Conservation (phyloP, 2,113 vertebrate species). For the Pycnonotus jocosus region DNA sequence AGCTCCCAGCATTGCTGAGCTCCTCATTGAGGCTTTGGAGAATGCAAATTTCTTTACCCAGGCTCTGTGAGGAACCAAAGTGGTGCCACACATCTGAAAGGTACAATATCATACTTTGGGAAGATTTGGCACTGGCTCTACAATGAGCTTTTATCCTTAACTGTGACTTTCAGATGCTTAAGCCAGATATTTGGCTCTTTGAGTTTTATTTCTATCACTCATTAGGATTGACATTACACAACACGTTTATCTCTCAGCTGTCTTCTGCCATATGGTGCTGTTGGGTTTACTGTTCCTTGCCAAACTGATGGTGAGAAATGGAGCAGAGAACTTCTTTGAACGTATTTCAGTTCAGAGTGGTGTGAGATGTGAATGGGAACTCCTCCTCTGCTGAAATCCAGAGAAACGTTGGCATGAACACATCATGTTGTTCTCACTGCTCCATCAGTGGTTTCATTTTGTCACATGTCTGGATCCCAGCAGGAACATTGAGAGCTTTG, state of each 20-base stretch:
- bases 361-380: not conserved
- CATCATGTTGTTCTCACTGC: not conserved
- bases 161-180: not conserved
- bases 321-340: not conserved
- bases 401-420: not conserved
- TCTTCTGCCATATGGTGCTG: not conserved
- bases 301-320: constrained; percentile 10
- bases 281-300: constrained; percentile 17
- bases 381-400: not conserved
- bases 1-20: not conserved
- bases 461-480: not conserved
- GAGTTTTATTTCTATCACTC: constrained; percentile 43
- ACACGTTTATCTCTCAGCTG: constrained; percentile 33
- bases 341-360: not conserved
- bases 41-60: not conserved
- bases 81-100: not conserved
- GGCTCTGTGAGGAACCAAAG: not conserved
- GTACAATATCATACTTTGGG: not conserved
- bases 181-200: constrained; percentile 29
- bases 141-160: constrained; percentile 9
- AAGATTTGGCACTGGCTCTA: not conserved
- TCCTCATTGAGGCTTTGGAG: not conserved
- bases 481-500: not conserved
- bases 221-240: constrained; percentile 46
- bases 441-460: not conserved